Conservation (phyloP, 2,113 vertebrate species). For the Otus sunia region DNA sequence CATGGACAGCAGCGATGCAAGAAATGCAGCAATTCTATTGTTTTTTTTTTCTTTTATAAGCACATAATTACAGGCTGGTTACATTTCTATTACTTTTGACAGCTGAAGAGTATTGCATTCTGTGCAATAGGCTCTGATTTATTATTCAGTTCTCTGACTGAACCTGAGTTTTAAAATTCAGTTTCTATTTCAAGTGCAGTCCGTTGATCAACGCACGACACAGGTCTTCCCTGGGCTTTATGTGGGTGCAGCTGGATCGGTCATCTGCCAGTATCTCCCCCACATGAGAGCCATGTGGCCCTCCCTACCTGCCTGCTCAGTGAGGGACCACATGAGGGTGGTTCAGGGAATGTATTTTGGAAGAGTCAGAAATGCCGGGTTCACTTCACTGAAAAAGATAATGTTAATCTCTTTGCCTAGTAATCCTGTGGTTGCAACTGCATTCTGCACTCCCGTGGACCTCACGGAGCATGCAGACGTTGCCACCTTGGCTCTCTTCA, state of each 20-base stretch:
- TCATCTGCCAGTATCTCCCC: too few relatives aligned
- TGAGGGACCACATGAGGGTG: too few relatives aligned
- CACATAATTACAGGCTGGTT: not conserved
- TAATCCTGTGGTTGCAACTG: not conserved
- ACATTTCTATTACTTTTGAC: not conserved
- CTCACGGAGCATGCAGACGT: not conserved
- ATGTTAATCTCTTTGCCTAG: not conserved
- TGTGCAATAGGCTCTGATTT: not conserved
- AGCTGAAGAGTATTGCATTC: not conserved
- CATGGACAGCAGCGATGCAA: not conserved
- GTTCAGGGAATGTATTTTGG: not conserved
- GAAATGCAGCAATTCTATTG: not conserved
- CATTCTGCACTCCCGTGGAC: not conserved
- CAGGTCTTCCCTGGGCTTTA: not conserved
- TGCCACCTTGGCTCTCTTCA: not conserved
- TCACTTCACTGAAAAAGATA: not conserved
- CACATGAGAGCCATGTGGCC: not conserved
- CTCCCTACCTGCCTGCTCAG: not conserved
- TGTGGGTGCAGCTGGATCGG: not conserved
- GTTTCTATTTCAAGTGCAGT: not conserved
- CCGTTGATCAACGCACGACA: accelerated
- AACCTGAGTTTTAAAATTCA: not conserved
- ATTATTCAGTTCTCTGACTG: not conserved
- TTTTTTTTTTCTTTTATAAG: not conserved
- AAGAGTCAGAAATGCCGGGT: not conserved